Evolutionary conservation across 2,113 vertebrate genomes (phyloP), one percentile per base, ranked within the genome.

Genomic region (Hirundichthys speculiger): DNA sequence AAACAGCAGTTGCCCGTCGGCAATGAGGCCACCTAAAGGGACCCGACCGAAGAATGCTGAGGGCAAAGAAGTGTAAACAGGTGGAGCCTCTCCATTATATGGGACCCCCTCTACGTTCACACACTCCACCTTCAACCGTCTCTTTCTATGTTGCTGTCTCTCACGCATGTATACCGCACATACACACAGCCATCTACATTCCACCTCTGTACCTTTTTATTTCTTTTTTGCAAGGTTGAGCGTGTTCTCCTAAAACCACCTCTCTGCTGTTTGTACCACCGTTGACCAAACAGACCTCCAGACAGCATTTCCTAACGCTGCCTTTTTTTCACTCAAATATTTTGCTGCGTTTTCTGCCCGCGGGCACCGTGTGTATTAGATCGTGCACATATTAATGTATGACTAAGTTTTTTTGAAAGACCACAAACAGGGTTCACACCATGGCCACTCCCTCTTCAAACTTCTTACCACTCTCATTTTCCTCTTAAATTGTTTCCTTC

Each of bases 51-150:
- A 93, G 92, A 93, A 91, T 91, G 92, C 91, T 80, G 70, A 86
- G 93, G 92, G 93, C 89, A 79, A 77, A 91, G 92, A 91, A 92
- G 94, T 93, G 93, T 94, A 96, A 97, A 97, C 95, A 96, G 94
- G 95, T 96, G 94, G 90, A 89, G 25, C 74, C 73, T 77, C 83
- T 93, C 92, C 88, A 94, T 94, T 93, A 93, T 95, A 88, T 59
- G 39, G 64, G 75, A 77, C 75, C 87, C 64, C 73, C 53, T 70
- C 60, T 48, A 57, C 70, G 64, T 64, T 67, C 73, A 55, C 62
- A 54, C 60, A 74, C 80, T 75, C 64, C 42, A 75, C 57, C 66
- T 69, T 55, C 15, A 65, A 77, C 82, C 79, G 76, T 75, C 62
- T 75, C 63, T 66, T 64, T 72, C 45, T 49, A 22, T 45, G 55